phyloP scores from a whole-genome alignment of 2,797 vertebrate species.

The Taeniopygia guttata region DNA sequence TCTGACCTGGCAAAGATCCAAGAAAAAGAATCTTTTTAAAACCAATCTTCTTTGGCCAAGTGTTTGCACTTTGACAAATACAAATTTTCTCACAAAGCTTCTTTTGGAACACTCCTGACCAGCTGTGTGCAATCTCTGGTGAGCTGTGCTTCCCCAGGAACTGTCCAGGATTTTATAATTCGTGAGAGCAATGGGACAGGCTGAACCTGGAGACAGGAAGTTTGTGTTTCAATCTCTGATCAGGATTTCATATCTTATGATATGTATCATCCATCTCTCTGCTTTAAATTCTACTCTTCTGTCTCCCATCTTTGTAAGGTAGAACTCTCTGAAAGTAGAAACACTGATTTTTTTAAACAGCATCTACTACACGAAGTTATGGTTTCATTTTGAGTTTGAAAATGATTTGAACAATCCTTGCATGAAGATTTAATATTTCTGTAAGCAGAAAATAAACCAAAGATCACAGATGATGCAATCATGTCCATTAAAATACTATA shows the following conservation, averaged over 20 bases:
- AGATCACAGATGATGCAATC: background rate
- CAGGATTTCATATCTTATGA: background rate
- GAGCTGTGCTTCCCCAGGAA: background rate
- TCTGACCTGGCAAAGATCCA: background rate
- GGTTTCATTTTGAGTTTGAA: background rate
- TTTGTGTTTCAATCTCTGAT: background rate
- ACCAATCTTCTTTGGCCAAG: background rate
- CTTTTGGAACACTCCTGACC: background rate
- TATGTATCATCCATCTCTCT: background rate
- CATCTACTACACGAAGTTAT: fast-evolving
- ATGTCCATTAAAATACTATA: background rate
- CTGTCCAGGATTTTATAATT: background rate
- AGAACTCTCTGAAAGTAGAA: background rate
- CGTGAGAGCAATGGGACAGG: background rate
- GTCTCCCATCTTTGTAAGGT: background rate
- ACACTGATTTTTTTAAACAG: background rate
- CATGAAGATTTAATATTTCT: background rate
- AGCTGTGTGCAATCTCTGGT: background rate
- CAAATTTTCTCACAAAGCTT: background rate
- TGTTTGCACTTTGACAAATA: background rate
- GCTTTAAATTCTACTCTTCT: background rate
- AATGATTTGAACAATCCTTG: background rate
- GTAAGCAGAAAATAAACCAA: background rate
- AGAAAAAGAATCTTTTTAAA: background rate
- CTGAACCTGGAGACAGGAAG: background rate